These are phyloP conservation scores for Cisticola juncidis DNA, from an alignment of 2,113 vertebrate genomes.

Conservation along the genomic window DNA sequence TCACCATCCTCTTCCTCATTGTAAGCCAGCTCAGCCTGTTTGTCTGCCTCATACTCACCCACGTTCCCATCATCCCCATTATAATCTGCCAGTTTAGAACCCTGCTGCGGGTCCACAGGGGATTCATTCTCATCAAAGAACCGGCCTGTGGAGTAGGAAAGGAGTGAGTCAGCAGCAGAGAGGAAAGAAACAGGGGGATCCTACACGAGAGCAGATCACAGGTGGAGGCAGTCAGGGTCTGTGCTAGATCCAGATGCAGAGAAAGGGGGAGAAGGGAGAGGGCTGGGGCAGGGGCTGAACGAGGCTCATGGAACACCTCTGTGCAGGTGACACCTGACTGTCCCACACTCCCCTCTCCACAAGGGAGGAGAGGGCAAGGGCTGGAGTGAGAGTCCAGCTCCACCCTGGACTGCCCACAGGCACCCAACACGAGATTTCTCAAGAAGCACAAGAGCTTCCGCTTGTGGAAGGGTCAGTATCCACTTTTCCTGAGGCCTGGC, in stretches of 20 bases:
- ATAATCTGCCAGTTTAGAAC: slow-evolving; percentile 99
- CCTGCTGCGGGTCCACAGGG: slow-evolving; percentile 98
- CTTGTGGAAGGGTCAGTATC: rapidly evolving
- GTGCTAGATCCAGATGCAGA: neutral
- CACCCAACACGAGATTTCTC: neutral
- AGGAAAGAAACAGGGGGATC: slow-evolving; percentile 65
- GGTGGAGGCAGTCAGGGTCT: neutral
- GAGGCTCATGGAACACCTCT: rapidly evolving
- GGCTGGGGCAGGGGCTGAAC: neutral
- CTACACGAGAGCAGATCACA: slow-evolving; percentile 2
- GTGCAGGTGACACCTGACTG: neutral
- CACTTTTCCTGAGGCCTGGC: neutral
- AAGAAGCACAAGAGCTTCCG: neutral
- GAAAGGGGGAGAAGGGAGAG: neutral
- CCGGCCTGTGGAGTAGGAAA: slow-evolving; percentile 97
- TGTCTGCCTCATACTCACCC: slow-evolving; percentile 99
- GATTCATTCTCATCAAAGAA: slow-evolving; percentile 99
- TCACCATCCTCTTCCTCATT: slow-evolving; percentile 99
- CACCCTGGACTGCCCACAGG: rapidly evolving
- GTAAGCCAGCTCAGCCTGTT: slow-evolving; percentile 99
- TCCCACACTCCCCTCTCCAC: neutral
- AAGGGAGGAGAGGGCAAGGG: no score
- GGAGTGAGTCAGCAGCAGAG: slow-evolving; percentile 87
- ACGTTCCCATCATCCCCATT: slow-evolving; percentile 99
- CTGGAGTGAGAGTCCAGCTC: neutral